These are phyloP conservation scores for Anodontia alba DNA, from an alignment of 2,888 invertebrate species.

Conservation along the genomic window DNA sequence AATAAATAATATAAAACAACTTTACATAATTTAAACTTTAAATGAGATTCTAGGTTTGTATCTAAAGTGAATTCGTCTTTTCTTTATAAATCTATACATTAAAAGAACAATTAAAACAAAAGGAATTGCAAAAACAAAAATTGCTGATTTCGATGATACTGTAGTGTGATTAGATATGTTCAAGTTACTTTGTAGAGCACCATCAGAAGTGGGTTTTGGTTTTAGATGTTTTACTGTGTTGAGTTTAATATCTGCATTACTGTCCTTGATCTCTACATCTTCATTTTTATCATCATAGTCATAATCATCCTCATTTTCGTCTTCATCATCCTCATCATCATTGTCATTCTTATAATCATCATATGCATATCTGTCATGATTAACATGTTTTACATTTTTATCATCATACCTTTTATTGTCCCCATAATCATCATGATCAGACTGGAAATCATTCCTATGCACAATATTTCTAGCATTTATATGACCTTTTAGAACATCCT, in stretches of 20 bases:
- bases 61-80: slow-evolving; percentile 72
- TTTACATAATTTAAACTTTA: background rate
- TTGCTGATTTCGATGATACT: slow-evolving; percentile 28
- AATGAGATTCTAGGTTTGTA: slow-evolving; percentile 35
- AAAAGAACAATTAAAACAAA: slow-evolving; percentile 70
- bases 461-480: slow-evolving; percentile 51
- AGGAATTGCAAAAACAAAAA: slow-evolving; percentile 64
- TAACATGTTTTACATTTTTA: slow-evolving; percentile 55
- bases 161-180: background rate
- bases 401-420: slow-evolving; percentile 49
- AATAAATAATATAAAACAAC: background rate
- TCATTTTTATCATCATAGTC: slow-evolving; percentile 66
- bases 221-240: background rate
- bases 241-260: background rate
- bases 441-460: background rate
- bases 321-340: slow-evolving; percentile 67
- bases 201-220: background rate
- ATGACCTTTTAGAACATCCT: slow-evolving; percentile 30
- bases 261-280: background rate
- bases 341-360: slow-evolving; percentile 59
- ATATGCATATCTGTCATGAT: slow-evolving; percentile 46
- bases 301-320: slow-evolving; percentile 61
- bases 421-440: slow-evolving; percentile 17
- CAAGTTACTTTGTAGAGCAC: background rate
- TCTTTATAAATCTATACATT: slow-evolving; percentile 76